A percentile compares a stretch with the other conserved stretches of the same genome.
Conservation (phyloP, 2,113 vertebrate species). For the Megaceryle maxima region DNA sequence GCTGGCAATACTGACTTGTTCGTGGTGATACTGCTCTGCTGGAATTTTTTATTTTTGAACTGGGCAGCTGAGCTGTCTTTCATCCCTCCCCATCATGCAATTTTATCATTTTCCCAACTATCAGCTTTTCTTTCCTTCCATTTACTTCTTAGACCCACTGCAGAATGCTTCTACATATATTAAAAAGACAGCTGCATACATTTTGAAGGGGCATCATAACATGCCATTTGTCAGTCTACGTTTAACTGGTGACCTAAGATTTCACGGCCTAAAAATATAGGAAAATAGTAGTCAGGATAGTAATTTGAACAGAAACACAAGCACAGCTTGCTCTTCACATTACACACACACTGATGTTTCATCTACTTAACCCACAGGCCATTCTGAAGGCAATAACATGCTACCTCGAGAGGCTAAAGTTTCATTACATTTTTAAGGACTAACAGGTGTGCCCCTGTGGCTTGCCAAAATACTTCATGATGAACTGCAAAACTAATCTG, state of each 20-base stretch:
- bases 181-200: neutral
- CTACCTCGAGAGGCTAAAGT: slow-evolving; percentile 32
- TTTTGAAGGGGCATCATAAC: neutral
- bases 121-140: neutral
- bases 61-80: neutral
- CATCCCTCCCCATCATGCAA: neutral
- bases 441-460: neutral
- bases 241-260: neutral
- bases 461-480: slow-evolving; percentile 35
- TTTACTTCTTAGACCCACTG: neutral
- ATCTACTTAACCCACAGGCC: slow-evolving; percentile 34
- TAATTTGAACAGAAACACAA: slow-evolving; percentile 37
- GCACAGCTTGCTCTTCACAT: slow-evolving; percentile 24
- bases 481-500: slow-evolving; percentile 41
- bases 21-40: neutral
- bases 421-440: slow-evolving; percentile 46
- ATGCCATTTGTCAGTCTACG: neutral
- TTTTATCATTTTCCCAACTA: neutral
- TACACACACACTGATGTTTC: neutral
- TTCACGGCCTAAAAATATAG: neutral
- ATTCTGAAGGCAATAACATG: slow-evolving; percentile 41
- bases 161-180: neutral
- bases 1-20: neutral
- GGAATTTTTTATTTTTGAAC: neutral
- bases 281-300: slow-evolving; percentile 30